A percentile compares a stretch with the other conserved stretches of the same genome.
phyloP scores from a whole-genome alignment of 1,140 invertebrate species.

The Leptonema lineaticorne region DNA sequence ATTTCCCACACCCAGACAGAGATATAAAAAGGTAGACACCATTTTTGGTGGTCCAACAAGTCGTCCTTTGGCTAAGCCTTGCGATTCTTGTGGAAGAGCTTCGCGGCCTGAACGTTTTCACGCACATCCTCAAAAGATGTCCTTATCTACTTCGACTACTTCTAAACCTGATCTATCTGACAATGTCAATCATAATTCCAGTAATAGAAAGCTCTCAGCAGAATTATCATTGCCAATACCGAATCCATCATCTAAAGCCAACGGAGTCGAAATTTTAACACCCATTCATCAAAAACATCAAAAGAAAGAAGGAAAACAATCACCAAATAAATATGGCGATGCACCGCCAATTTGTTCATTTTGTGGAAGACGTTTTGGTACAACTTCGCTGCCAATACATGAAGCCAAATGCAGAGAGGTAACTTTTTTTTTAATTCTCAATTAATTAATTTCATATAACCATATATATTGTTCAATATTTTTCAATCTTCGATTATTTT shows the following conservation, averaged over 20 bases:
- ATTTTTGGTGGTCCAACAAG: conserved; percentile 25
- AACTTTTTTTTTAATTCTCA: conserved; percentile 42
- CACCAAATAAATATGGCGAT: neutral
- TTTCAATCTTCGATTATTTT: neutral
- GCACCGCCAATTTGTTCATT: conserved; percentile 44
- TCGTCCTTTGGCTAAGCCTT: conserved; percentile 28
- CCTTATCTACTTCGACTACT: neutral
- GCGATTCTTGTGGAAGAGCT: conserved; percentile 37
- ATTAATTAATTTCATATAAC: neutral
- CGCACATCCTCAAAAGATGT: conserved; percentile 27
- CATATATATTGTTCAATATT: neutral
- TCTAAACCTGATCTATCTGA: neutral
- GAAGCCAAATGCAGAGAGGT: conserved; percentile 80
- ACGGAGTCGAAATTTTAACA: neutral
- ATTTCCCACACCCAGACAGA: neutral
- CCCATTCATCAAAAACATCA: neutral
- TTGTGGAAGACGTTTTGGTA: conserved; percentile 77
- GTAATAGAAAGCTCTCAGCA: neutral
- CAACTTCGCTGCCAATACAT: conserved; percentile 73
- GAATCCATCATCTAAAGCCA: neutral
- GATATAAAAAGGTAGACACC: conserved; percentile 28
- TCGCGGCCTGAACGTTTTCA: conserved; percentile 34
- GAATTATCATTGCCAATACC: neutral
- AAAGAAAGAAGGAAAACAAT: neutral
- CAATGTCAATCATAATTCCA: neutral